Base-by-base conservation (phyloP, 2,797 vertebrate species). In the Threskiornis aethiopicus region DNA sequence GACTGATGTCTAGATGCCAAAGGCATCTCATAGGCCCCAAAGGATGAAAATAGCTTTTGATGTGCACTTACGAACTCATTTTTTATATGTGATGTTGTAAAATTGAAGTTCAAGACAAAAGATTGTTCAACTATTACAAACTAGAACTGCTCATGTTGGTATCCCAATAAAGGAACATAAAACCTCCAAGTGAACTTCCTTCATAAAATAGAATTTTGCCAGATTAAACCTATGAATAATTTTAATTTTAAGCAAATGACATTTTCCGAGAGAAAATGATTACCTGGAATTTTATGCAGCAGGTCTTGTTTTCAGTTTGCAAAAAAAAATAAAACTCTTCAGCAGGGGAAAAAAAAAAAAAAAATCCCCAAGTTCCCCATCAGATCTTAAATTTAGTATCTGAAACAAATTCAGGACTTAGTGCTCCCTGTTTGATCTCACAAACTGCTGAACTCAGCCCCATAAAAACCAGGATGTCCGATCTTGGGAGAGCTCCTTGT, bases 391-490 rank as follows among this genome's bases (percentile, higher is more conserved):
- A 92, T 92, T 89, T 92, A 89, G 66, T 82, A 73, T 72, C 70
- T 87, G 89, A 94, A 96, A 92, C 71, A 87, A 89, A 82, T 87
- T 87, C 59, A 80, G 67, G 42, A 70, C 84, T 85, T 44, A 64
- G 28, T 87, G 51, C 39, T 89, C 84, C 62, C 42, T n/a, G 28
- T 78, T 55, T 90, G 92, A 94, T 92, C 81, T 90, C 42, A 62
- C 51, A 89, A 84, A 87, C 77, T 89, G 93, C 73, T 95, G 89
- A 95, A 77, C 73, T 94, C 84, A 92, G 84, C 44, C 67, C 62
- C 73, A 85, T 92, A 76, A 87, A 95, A 90, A 10, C 6, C 89
- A 93, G 86, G 75, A 93, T 93, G 59, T 64, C 78, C 80, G 4
- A 51, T 94, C 78, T 62, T 87, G 55, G 28, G 89, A 96, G 70